Conservation (phyloP, 2,797 vertebrate species). For the Champsocephalus esox region DNA sequence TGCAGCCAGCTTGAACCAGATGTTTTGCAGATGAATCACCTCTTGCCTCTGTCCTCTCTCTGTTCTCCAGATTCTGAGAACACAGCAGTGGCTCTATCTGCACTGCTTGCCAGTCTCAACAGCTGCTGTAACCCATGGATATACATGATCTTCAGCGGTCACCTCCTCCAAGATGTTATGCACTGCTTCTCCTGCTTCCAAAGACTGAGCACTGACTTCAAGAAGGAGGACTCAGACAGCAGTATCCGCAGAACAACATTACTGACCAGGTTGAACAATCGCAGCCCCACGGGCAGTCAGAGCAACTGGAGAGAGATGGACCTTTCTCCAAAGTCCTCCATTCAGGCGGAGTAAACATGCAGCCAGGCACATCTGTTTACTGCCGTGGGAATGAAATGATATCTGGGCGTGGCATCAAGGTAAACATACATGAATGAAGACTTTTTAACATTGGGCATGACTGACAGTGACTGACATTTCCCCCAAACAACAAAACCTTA, state of each 20-base stretch:
- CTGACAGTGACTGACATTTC: conserved; percentile 6
- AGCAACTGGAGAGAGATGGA: conserved; percentile 87
- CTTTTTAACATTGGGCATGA: conserved; percentile 1
- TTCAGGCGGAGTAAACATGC: conserved; percentile 62
- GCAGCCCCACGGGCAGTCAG: conserved; percentile 89
- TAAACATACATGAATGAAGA: conserved; percentile 9
- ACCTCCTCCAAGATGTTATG: conserved; percentile 93
- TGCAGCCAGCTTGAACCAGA: conserved; percentile 45
- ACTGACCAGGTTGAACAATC: conserved; percentile 87
- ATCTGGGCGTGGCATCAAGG: conserved; percentile 18
- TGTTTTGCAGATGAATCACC: conserved; percentile 55
- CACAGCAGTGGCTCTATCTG: conserved; percentile 91
- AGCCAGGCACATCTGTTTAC: conserved; percentile 13
- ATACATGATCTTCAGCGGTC: conserved; percentile 99
- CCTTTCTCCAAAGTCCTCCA: conserved; percentile 82
- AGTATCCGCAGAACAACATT: conserved; percentile 90
- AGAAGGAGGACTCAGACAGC: conserved; percentile 94
- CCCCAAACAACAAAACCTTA: neutral
- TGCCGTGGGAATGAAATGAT: neutral
- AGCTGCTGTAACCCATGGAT: conserved; percentile 99
- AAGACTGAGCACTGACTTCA: conserved; percentile 80
- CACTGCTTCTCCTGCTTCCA: conserved; percentile 89
- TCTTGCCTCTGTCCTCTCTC: conserved; percentile 41
- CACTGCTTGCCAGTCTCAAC: conserved; percentile 94
- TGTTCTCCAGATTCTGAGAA: conserved; percentile 91